These are phyloP conservation scores for Pygmarrhopalites habei DNA, from an alignment of 1,140 invertebrate species.

Conservation along the genomic window DNA sequence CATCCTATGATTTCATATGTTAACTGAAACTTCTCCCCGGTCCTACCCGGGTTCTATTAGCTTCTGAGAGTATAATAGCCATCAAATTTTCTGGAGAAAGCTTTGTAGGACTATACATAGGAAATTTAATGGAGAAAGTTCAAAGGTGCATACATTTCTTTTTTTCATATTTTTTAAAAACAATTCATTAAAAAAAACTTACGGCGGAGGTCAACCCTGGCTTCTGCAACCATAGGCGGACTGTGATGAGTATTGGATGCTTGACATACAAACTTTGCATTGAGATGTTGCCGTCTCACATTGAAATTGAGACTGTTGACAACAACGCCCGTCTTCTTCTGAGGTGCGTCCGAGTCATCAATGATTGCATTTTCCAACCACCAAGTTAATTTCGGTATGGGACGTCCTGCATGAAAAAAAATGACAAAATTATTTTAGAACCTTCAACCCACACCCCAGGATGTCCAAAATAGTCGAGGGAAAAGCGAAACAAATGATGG, in stretches of 20 bases:
- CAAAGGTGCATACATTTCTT: too few relatives aligned
- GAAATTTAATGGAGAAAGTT: too few relatives aligned
- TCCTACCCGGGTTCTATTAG: too few relatives aligned
- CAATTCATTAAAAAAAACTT: constrained; percentile 57
- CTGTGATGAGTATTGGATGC: constrained; percentile 77
- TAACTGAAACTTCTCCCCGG: too few relatives aligned
- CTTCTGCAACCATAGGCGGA: constrained; percentile 60
- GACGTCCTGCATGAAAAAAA: constrained; percentile 60
- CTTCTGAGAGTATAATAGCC: too few relatives aligned
- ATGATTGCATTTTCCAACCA: constrained; percentile 72
- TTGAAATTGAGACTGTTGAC: constrained; percentile 69
- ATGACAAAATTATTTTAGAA: too few relatives aligned
- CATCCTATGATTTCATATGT: too few relatives aligned
- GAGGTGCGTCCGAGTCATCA: constrained; percentile 54
- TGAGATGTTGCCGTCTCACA: constrained; percentile 66
- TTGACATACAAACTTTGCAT: constrained; percentile 69
- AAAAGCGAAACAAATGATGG: background rate
- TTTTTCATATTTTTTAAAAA: too few relatives aligned
- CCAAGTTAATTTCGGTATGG: constrained; percentile 71
- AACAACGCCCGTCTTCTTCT: constrained; percentile 53
- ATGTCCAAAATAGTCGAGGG: background rate
- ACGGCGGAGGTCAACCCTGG: constrained; percentile 78
- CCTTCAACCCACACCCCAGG: too few relatives aligned
- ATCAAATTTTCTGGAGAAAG: too few relatives aligned
- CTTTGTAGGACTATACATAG: too few relatives aligned